Evolutionary conservation across 2,113 vertebrate genomes (phyloP), one percentile per base, ranked within the genome.

Genomic region (Mixornis gularis): DNA sequence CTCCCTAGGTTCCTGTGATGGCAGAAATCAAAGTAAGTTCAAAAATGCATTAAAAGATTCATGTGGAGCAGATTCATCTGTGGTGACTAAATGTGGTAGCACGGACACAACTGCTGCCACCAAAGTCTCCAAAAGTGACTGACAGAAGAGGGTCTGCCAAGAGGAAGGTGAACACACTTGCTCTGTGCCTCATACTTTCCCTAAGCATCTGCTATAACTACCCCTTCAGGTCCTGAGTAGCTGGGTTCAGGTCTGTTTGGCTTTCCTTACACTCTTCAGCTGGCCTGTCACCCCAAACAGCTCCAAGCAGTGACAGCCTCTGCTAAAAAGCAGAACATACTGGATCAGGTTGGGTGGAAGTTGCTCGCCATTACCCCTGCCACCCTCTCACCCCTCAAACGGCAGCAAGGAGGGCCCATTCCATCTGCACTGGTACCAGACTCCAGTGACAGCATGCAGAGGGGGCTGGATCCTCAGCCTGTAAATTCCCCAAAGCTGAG

Each of bases 281-380:
- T 48, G 63, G n/a, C 55, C 38, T 30, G 36, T 26, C 71, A 82
- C 40, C 53, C 38, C 74, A 38, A 82, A 83, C 18, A 64, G 10
- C 30, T 64, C 36, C 0, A 0, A 62, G 44, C 14, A 25, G 44
- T 21, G 38, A 20, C 3, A 2, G n/a, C 6, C n/a, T 66, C 65
- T 56, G 60, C 30, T 79, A 53, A 2, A 0, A 62, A 52, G 72
- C 29, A 73, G 55, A 66, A 64, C 17, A 6, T 2, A 44, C 46
- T 3, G 10, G 10, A 52, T 40, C 29, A 79, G 73, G 40, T 26
- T 12, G 11, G 11, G 30, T 1, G 0, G 18, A 20, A 78, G 48
- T 6, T 36, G 30, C 46, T 59, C 1, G 0, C 11, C 22, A 12
- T 15, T 51, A 21, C 7, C 12, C 0, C 1, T 0, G 2, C n/a